A percentile compares a stretch with the other conserved stretches of the same genome.
phyloP scores from a whole-genome alignment of 2,888 invertebrate species.

The Cephus nigrinus region DNA sequence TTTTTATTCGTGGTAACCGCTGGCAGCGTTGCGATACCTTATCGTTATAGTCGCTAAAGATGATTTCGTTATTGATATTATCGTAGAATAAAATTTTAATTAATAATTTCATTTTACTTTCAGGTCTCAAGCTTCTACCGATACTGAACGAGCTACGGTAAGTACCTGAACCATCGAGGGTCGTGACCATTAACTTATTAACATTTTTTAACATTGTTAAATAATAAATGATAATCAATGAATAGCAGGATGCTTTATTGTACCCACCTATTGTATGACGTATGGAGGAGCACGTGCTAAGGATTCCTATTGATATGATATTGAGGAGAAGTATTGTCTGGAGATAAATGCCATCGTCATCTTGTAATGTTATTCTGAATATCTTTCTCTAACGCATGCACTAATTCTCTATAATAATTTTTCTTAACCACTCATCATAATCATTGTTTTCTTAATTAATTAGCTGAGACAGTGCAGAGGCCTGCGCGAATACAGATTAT shows the following conservation, averaged over 20 bases:
- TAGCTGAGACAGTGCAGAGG: neutral
- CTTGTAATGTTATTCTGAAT: neutral
- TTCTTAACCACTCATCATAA: neutral
- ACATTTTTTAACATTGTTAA: constrained; percentile 62
- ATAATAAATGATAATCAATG: constrained; percentile 59
- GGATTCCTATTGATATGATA: neutral
- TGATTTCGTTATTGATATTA: no score
- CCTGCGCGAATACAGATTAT: neutral
- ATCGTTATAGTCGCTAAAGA: neutral
- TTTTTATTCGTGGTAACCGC: neutral
- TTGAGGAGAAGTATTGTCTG: neutral
- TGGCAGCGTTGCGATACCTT: neutral
- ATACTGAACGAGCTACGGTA: constrained; percentile 87
- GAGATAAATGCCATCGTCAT: neutral
- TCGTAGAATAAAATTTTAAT: neutral
- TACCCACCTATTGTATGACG: constrained; percentile 27
- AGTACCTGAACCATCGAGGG: constrained; percentile 58
- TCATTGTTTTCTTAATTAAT: neutral
- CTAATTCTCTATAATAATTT: neutral
- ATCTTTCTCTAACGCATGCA: neutral
- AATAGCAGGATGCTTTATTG: constrained; percentile 65
- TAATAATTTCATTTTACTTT: constrained; percentile 55
- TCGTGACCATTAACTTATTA: constrained; percentile 39
- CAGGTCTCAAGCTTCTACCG: constrained; percentile 90
- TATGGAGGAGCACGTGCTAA: neutral